Conservation (phyloP, 35 echinoderm and acorn worm species). For the Ptychodera flava region DNA sequence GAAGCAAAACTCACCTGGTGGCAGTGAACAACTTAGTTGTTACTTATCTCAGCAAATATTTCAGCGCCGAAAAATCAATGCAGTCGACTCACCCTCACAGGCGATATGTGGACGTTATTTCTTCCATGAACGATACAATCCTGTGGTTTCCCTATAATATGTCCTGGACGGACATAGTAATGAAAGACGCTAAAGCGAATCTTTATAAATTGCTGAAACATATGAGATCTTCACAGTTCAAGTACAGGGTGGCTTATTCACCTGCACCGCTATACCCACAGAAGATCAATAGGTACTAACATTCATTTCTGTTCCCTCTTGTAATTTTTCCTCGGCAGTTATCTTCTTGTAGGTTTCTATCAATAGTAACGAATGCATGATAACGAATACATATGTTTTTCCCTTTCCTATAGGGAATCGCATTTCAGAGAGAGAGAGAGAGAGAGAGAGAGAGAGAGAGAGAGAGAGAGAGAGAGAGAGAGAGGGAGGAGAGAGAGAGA, state of each 20-base stretch:
- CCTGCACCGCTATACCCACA: neutral
- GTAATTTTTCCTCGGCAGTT: too few relatives aligned
- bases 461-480: too few relatives aligned
- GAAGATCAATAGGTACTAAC: neutral
- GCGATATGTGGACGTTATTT: neutral
- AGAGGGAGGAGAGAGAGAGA: too few relatives aligned
- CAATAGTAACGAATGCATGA: neutral
- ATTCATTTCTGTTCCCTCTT: neutral
- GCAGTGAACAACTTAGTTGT: constrained; percentile 17
- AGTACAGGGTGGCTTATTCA: neutral
- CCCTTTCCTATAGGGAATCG: neutral
- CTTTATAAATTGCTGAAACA: too few relatives aligned
- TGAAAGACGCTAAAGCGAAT: neutral
- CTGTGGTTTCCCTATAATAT: constrained; percentile 26
- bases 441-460: too few relatives aligned
- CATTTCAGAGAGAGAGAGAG: neutral
- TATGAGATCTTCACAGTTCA: neutral
- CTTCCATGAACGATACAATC: neutral
- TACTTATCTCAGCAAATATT: neutral
- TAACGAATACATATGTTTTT: neutral
- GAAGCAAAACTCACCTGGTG: constrained; percentile 13
- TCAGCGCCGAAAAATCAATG: constrained; percentile 1
- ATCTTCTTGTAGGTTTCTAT: neutral
- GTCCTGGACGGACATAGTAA: neutral
- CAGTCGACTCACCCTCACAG: neutral